phyloP scores from a whole-genome alignment of 2,888 invertebrate species.

The Sphaerophoria rueppellii region DNA sequence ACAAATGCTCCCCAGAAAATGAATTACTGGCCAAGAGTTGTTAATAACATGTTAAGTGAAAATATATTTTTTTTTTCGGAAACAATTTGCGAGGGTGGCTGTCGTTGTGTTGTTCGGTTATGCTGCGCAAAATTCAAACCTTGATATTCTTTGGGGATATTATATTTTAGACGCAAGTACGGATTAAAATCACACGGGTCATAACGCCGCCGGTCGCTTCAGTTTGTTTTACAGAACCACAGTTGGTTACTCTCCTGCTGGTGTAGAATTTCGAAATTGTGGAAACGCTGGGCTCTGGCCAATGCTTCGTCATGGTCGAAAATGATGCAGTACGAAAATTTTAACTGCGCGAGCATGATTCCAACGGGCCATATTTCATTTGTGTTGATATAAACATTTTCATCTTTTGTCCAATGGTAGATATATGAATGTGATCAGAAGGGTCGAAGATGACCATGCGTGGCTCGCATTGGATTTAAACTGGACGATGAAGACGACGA shows the following conservation, averaged over 20 bases:
- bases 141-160: constrained; percentile 31
- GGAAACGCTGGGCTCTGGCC: neutral
- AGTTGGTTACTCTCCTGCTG: constrained; percentile 1
- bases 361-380: constrained; percentile 66
- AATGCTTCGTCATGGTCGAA: constrained; percentile 29
- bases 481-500: neutral
- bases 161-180: constrained; percentile 50
- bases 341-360: constrained; percentile 64
- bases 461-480: no score
- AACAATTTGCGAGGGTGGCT: constrained; percentile 76
- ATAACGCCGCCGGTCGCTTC: constrained; percentile 11
- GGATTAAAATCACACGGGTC: constrained; percentile 57
- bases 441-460: constrained; percentile 15
- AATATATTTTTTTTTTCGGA: constrained; percentile 74
- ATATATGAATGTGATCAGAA: constrained; percentile 27
- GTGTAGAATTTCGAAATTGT: neutral
- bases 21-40: constrained; percentile 73
- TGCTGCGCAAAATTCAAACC: neutral
- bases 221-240: constrained; percentile 14
- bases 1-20: constrained; percentile 73
- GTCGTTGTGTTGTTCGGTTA: constrained; percentile 59
- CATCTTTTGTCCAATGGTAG: constrained; percentile 36
- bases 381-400: constrained; percentile 68
- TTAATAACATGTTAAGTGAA: constrained; percentile 76
- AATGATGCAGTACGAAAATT: constrained; percentile 59